These are phyloP conservation scores for Phoeniculus purpureus DNA, from an alignment of 2,797 vertebrate genomes.

Conservation along the genomic window DNA sequence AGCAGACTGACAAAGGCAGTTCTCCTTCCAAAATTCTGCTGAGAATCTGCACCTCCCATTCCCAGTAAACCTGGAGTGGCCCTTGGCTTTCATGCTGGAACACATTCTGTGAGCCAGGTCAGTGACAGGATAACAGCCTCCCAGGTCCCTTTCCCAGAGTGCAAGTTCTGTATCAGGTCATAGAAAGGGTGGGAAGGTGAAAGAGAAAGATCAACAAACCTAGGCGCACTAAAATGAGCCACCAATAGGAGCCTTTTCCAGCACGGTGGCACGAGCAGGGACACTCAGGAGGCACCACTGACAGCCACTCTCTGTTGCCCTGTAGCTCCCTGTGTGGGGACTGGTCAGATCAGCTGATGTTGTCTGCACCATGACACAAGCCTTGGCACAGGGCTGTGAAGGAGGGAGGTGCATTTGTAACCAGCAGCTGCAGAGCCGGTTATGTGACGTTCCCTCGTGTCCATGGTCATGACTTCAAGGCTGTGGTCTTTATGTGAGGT, in stretches of 20 bases:
- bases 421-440: not conserved
- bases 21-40: conserved; percentile 27
- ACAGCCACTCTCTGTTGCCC: not conserved
- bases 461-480: fast-evolving
- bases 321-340: fast-evolving
- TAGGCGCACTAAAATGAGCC: not conserved
- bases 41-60: conserved; percentile 21
- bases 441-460: not conserved
- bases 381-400: not conserved
- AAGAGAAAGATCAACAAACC: not conserved
- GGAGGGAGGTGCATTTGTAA: not conserved
- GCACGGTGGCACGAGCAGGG: not conserved
- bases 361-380: not conserved
- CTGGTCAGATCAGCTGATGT: fast-evolving
- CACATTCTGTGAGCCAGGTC: conserved; percentile 23
- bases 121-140: not conserved
- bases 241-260: not conserved
- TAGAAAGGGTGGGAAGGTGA: not conserved
- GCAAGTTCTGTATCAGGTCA: not conserved
- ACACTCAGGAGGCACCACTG: fast-evolving
- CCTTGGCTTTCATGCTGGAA: conserved; percentile 11
- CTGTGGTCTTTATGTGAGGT: not conserved
- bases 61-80: conserved; percentile 29
- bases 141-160: not conserved
- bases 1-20: not conserved